These are phyloP conservation scores for Myotis planiceps DNA, from an alignment of 2,797 vertebrate genomes.

Conservation along the genomic window DNA sequence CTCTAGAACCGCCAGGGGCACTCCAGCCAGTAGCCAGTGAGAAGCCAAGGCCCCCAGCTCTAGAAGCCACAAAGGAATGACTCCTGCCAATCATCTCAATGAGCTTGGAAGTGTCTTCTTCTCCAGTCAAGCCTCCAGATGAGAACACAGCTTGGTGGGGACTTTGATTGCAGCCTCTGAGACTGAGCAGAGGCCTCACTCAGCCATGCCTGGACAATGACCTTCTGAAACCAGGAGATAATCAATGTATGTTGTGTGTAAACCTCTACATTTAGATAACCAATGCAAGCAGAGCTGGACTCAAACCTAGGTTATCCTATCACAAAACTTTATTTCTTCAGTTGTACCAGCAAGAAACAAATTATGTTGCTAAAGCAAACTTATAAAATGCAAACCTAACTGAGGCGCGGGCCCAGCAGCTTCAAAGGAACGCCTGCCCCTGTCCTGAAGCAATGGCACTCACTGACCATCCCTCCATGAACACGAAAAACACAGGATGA, in stretches of 20 bases:
- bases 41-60: background rate
- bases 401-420: background rate
- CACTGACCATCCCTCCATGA: background rate
- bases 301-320: background rate
- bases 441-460: background rate
- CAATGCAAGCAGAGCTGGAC: background rate
- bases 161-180: background rate
- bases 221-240: background rate
- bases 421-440: background rate
- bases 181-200: background rate
- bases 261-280: background rate
- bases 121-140: background rate
- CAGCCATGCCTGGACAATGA: background rate
- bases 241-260: background rate
- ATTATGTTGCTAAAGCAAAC: background rate
- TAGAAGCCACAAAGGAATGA: background rate
- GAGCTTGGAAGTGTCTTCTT: background rate
- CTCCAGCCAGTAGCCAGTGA: background rate
- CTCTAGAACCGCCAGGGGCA: background rate
- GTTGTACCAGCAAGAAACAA: background rate
- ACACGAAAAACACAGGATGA: background rate
- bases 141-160: background rate
- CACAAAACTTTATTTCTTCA: constrained; percentile 10
- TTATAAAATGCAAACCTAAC: background rate
- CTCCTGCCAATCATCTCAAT: background rate